A percentile compares a stretch with the other conserved stretches of the same genome.
These are phyloP conservation scores for Periplaneta americana DNA, from an alignment of 1,140 invertebrate species.

Conservation along the genomic window DNA sequence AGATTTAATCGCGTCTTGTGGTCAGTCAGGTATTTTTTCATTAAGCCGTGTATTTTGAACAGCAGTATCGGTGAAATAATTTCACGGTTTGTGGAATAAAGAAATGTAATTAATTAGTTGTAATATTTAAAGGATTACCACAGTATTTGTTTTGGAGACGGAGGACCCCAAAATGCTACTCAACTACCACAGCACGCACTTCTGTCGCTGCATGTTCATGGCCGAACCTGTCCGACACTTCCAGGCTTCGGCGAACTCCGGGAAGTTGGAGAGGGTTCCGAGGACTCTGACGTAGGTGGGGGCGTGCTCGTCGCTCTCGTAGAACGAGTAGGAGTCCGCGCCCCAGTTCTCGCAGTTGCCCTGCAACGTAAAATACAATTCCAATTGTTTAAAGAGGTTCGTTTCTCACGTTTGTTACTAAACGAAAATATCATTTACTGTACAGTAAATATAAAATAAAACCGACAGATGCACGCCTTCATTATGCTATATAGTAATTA, in stretches of 20 bases:
- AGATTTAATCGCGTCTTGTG: too few relatives aligned
- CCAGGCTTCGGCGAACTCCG: conserved; percentile 45
- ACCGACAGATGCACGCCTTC: not conserved
- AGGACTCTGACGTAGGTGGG: conserved; percentile 32
- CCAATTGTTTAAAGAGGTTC: not conserved
- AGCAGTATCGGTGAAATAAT: too few relatives aligned
- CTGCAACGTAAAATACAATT: conserved; percentile 35
- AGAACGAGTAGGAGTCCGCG: conserved; percentile 50
- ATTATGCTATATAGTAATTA: not conserved
- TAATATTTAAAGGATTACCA: too few relatives aligned
- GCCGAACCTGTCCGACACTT: conserved; percentile 38
- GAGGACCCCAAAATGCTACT: not conserved
- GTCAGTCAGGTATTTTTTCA: too few relatives aligned
- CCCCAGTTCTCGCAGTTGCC: conserved; percentile 73
- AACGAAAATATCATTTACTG: not conserved
- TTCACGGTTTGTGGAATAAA: too few relatives aligned
- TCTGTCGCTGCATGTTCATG: conserved; percentile 42
- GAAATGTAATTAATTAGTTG: too few relatives aligned
- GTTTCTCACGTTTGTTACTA: not conserved
- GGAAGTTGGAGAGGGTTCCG: conserved; percentile 47
- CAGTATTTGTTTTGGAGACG: too few relatives aligned
- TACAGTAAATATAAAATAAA: not conserved
- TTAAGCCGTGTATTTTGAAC: too few relatives aligned
- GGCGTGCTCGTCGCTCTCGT: conserved; percentile 27
- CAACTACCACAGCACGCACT: conserved; percentile 1